Evolutionary conservation across 2,888 invertebrate species (phyloP).

Genomic region (Nysson spinosus): DNA sequence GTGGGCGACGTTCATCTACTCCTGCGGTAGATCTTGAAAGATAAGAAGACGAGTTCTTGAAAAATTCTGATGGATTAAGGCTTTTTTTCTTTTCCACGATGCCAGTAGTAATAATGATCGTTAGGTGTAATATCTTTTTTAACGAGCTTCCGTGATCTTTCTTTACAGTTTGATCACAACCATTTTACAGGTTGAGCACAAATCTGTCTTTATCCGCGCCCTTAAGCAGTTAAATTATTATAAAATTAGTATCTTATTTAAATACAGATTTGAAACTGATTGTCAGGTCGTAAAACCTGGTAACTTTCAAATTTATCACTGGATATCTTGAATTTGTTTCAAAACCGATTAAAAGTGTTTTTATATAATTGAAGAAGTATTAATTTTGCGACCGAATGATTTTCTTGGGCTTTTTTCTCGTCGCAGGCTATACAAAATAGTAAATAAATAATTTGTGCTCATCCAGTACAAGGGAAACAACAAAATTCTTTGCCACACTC

Average conservation of each 20-base stretch:
- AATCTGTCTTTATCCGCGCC: neutral
- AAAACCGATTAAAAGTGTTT: too few species aligned
- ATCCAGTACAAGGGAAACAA: conserved; percentile 9
- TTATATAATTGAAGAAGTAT: too few species aligned
- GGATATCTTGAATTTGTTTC: too few species aligned
- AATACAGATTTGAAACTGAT: neutral
- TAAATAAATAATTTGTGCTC: conserved; percentile 9
- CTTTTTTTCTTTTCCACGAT: conserved; percentile 21
- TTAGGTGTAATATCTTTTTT: conserved; percentile 21
- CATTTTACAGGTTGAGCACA: conserved; percentile 31
- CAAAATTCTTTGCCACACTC: neutral
- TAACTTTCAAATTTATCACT: too few species aligned
- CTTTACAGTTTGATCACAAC: conserved; percentile 3
- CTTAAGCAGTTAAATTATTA: neutral
- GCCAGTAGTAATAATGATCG: conserved; percentile 9
- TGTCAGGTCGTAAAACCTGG: too few species aligned
- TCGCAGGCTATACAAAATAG: too few species aligned
- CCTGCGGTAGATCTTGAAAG: conserved; percentile 6
- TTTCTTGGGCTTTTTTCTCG: too few species aligned
- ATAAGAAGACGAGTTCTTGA: neutral
- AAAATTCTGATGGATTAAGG: conserved; percentile 10
- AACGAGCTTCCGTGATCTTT: conserved; percentile 4
- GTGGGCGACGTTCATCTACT: conserved; percentile 23
- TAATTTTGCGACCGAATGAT: too few species aligned
- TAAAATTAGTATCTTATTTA: neutral